Conservation (phyloP, 2,888 invertebrate genomes). For the Drosophila kambysellisi region DNA sequence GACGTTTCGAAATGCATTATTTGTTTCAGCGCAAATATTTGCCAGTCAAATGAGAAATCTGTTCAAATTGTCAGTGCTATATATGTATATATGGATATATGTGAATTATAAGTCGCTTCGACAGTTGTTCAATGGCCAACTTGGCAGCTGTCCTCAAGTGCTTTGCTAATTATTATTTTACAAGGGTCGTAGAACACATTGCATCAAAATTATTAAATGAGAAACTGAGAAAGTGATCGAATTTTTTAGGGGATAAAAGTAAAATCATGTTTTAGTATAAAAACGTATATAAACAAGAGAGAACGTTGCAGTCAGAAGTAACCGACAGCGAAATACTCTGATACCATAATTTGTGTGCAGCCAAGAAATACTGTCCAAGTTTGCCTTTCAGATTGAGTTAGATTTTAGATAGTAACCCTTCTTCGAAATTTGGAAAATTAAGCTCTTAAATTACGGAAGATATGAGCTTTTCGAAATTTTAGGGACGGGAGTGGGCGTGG, state of each 20-base stretch:
- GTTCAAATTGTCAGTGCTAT: slow-evolving; percentile 48
- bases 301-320: too few species aligned
- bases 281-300: neutral
- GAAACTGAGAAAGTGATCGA: neutral
- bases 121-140: slow-evolving; percentile 66
- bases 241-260: neutral
- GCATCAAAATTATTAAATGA: neutral
- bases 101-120: slow-evolving; percentile 25
- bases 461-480: too few species aligned
- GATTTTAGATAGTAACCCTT: too few species aligned
- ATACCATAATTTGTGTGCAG: too few species aligned
- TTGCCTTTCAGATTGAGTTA: too few species aligned
- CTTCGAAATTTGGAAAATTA: too few species aligned
- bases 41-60: slow-evolving; percentile 79
- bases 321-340: too few species aligned
- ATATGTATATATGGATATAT: neutral
- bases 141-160: slow-evolving; percentile 64
- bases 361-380: too few species aligned
- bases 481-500: too few species aligned
- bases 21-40: slow-evolving; percentile 76
- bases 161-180: slow-evolving; percentile 54
- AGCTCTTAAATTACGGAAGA: too few species aligned
- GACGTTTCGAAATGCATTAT: slow-evolving; percentile 57
- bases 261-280: neutral
- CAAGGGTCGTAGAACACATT: slow-evolving; percentile 7